Evolutionary conservation across 2,888 invertebrate genomes (phyloP), one percentile per base, ranked within the genome.

Genomic region (Perdita meconis): DNA sequence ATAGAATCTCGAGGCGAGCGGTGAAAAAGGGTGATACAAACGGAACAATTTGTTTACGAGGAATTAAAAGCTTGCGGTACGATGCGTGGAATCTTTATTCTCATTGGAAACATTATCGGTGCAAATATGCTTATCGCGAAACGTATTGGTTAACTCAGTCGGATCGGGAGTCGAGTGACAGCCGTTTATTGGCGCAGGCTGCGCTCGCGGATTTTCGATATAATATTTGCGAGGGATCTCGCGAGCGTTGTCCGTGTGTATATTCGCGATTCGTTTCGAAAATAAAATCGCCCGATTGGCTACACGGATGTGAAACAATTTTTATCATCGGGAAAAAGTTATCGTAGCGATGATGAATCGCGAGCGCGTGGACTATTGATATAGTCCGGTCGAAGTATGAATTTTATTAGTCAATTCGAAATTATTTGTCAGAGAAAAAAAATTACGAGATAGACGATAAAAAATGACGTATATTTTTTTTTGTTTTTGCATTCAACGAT

Each of bases 61-160:
- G n/a, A n/a, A n/a, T n/a, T 65, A 51, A 65, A 65, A 53, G 51
- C 59, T 71, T 64, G 64, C 55, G 63, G 50, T 12, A 0, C 47
- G 24, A 26, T 42, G 30, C 3, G 36, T 22, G 56, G 8, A 4
- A n/a, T 19, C 34, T 47, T 34, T 47, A 34, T 47, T 30, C 22
- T 24, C 47, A 12, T 13, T 42, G 42, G 22, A 24, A 34, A 42
- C 55, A 56, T 53, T 64, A 53, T 34, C 44, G 12, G 19, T 44
- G 65, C 55, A 56, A 65, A 56, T 65, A 56, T 34, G 59, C 59
- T 59, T 59, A 59, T 38, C n/a, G 67, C 50, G 16, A 59, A 50
- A 59, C 34, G 50, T 40, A 59, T 67, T 47, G 67, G 57, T 67
- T 59, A 67, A 51, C 36, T 47, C 34, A 38, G 59, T 16, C 22